phyloP scores from a whole-genome alignment of 2,797 vertebrate genomes.

The Kryptopterus vitreolus region DNA sequence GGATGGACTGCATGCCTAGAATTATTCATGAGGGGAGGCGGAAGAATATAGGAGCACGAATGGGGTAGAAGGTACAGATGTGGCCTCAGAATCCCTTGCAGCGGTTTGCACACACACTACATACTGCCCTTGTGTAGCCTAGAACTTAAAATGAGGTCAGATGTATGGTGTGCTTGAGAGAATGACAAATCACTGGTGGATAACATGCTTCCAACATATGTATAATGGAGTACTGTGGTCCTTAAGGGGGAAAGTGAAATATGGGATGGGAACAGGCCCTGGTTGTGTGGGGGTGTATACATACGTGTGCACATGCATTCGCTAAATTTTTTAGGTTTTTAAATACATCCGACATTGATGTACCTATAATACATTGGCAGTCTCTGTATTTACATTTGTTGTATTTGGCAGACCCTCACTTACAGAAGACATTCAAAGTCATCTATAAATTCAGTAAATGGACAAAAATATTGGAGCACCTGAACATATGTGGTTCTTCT shows the following conservation, averaged over 20 bases:
- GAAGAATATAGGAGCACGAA: constrained; percentile 22
- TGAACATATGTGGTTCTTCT: too few species aligned
- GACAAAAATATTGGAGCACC: too few species aligned
- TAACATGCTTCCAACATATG: constrained; percentile 43
- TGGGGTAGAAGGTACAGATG: constrained; percentile 8
- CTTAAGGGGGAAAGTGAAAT: constrained; percentile 39
- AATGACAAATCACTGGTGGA: constrained; percentile 62
- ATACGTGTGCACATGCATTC: not conserved
- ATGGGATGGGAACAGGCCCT: not conserved
- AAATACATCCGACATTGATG: not conserved
- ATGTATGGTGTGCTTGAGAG: constrained; percentile 54
- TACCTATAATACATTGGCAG: not conserved
- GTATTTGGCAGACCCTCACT: too few species aligned
- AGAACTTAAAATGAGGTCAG: constrained; percentile 59
- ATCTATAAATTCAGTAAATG: too few species aligned
- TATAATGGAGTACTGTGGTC: constrained; percentile 41
- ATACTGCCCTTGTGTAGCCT: constrained; percentile 53
- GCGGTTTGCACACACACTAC: constrained; percentile 2
- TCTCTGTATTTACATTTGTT: not conserved
- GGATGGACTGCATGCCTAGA: constrained; percentile 22
- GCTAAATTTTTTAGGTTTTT: not conserved
- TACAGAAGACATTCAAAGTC: too few species aligned
- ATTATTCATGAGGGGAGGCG: constrained; percentile 44
- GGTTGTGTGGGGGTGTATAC: not conserved
- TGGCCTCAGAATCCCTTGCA: not conserved